A percentile compares a stretch with the other conserved stretches of the same genome.
Conservation (phyloP, 2,113 vertebrate genomes). For the Piprites chloris region DNA sequence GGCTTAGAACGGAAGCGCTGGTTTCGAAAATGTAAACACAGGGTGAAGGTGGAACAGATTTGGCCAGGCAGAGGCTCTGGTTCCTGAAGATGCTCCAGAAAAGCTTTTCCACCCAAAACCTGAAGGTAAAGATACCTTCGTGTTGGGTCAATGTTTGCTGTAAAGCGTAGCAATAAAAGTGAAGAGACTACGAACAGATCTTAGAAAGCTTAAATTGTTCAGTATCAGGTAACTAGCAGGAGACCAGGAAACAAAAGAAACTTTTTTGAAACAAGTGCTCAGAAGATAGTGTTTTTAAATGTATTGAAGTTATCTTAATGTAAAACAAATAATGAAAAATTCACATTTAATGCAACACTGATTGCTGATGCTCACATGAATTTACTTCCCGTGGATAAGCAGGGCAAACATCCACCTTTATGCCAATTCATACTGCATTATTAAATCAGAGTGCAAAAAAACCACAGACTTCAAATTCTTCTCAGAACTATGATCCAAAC, state of each 20-base stretch:
- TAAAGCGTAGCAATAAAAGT: slow-evolving; percentile 74
- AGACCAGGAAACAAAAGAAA: neutral
- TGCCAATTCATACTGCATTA: neutral
- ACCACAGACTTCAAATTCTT: neutral
- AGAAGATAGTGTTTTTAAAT: neutral
- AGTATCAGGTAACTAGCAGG: slow-evolving; percentile 29
- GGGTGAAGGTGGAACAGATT: slow-evolving; percentile 88
- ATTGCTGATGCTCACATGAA: neutral
- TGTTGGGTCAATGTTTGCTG: slow-evolving; percentile 89
- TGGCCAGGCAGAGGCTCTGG: slow-evolving; percentile 91
- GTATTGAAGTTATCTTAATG: neutral
- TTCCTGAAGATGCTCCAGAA: slow-evolving; percentile 95
- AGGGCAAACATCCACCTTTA: neutral
- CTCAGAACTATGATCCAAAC: neutral
- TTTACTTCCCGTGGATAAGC: neutral
- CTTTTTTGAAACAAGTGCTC: neutral
- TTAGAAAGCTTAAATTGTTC: slow-evolving; percentile 1
- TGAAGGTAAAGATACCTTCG: slow-evolving; percentile 93
- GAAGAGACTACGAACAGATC: slow-evolving; percentile 64
- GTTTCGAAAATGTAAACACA: slow-evolving; percentile 92
- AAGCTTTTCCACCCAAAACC: slow-evolving; percentile 94
- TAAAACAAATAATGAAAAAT: neutral
- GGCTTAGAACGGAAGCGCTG: slow-evolving; percentile 95
- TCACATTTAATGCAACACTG: neutral
- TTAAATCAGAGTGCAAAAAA: neutral